Conservation (phyloP, 2,888 invertebrate species). For the Pristionchus japonicus region DNA sequence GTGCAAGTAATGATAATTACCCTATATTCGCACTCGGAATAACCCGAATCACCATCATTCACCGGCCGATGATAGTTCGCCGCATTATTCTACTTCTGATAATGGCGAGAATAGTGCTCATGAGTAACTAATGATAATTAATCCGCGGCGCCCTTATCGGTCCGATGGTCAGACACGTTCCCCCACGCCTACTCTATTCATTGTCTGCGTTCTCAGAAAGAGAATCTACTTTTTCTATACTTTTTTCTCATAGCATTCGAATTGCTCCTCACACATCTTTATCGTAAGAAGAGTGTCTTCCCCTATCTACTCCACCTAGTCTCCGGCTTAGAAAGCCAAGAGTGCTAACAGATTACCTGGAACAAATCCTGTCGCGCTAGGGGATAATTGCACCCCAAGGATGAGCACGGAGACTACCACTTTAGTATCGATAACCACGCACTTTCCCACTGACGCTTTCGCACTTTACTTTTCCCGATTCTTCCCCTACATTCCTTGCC, state of each 20-base stretch:
- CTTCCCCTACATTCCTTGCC: not conserved
- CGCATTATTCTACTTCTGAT: not conserved
- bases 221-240: no score
- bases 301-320: not conserved
- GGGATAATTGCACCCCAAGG: not conserved
- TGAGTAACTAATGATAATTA: not conserved
- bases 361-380: not conserved
- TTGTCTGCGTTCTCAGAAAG: no score
- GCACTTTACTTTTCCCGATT: not conserved
- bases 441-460: not conserved
- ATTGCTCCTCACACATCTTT: no score
- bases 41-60: not conserved
- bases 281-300: no score
- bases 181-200: no score
- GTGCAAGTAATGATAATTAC: not conserved
- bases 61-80: not conserved
- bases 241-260: no score
- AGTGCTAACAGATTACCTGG: no score
- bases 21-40: not conserved
- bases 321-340: no score
- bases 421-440: not conserved
- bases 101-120: not conserved
- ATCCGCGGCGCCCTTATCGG: not conserved
- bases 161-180: no score
- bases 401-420: not conserved